A percentile compares a stretch with the other conserved stretches of the same genome.
Evolutionary conservation across 1,140 invertebrate genomes (phyloP).

Genomic region (Odontomachus brunneus): DNA sequence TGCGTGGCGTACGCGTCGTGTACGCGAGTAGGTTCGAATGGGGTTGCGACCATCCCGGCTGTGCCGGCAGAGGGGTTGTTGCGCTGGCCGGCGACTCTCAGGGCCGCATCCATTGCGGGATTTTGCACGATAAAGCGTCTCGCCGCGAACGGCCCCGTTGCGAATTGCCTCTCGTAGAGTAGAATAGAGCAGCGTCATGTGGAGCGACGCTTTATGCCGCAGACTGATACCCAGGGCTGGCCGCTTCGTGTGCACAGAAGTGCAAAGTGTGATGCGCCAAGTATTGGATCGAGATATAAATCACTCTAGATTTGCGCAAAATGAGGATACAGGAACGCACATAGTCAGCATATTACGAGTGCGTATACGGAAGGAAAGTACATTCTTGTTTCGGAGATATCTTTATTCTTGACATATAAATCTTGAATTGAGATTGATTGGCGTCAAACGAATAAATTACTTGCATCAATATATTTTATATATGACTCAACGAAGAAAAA

Average conservation of each 20-base stretch:
- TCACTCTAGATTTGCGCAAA: no score
- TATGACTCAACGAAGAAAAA: no score
- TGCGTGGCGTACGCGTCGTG: not conserved
- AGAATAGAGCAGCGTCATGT: no score
- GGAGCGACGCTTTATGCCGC: constrained; percentile 9
- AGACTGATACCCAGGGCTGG: no score
- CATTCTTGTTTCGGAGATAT: no score
- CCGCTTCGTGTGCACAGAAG: no score
- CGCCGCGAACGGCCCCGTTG: constrained; percentile 8
- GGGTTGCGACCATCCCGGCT: constrained; percentile 55
- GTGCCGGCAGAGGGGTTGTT: constrained; percentile 49
- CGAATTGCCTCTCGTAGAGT: no score
- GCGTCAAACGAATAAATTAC: no score
- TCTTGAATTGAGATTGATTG: no score
- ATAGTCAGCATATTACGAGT: not conserved
- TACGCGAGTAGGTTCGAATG: constrained; percentile 45
- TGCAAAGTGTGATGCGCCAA: not conserved
- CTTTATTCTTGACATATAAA: no score
- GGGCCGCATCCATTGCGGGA: constrained; percentile 24
- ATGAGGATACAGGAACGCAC: not conserved
- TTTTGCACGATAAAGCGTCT: constrained; percentile 26
- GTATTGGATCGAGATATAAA: not conserved
- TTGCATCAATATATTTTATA: no score
- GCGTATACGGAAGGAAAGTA: no score
- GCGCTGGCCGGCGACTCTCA: constrained; percentile 1